These are phyloP conservation scores for Drosophila pruinosa DNA, from an alignment of 1,140 invertebrate species.

Conservation along the genomic window DNA sequence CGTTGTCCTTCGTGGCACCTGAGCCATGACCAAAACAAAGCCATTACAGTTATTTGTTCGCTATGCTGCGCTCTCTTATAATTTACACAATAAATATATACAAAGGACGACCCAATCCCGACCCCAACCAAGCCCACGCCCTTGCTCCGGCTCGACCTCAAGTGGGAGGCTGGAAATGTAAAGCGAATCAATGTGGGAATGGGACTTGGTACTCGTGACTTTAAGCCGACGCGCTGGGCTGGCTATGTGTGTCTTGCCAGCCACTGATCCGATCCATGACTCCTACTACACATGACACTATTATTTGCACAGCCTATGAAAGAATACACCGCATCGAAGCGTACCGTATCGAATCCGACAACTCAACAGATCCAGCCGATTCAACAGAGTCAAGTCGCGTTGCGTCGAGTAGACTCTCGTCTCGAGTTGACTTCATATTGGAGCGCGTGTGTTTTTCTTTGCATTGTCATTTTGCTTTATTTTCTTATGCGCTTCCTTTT, in stretches of 20 bases:
- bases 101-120: conserved; percentile 68
- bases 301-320: conserved; percentile 53
- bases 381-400: neutral
- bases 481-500: conserved; percentile 53
- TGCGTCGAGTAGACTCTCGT: conserved; percentile 9
- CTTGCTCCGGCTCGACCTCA: neutral
- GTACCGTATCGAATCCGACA: neutral
- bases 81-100: conserved; percentile 79
- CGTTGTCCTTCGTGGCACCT: conserved; percentile 69
- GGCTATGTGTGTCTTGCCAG: conserved; percentile 23
- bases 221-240: conserved; percentile 16
- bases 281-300: conserved; percentile 44
- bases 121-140: neutral
- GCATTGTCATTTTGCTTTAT: conserved; percentile 65
- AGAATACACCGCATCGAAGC: neutral
- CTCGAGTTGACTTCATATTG: conserved; percentile 66
- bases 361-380: neutral
- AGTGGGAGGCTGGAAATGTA: conserved; percentile 20
- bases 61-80: conserved; percentile 71
- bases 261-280: conserved; percentile 40
- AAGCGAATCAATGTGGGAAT: conserved; percentile 1
- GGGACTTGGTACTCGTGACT: neutral
- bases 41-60: conserved; percentile 78
- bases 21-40: conserved; percentile 77
- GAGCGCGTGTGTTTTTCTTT: conserved; percentile 61